phyloP scores from a whole-genome alignment of 1,140 invertebrate species.

The Heliconius hewitsoni region DNA sequence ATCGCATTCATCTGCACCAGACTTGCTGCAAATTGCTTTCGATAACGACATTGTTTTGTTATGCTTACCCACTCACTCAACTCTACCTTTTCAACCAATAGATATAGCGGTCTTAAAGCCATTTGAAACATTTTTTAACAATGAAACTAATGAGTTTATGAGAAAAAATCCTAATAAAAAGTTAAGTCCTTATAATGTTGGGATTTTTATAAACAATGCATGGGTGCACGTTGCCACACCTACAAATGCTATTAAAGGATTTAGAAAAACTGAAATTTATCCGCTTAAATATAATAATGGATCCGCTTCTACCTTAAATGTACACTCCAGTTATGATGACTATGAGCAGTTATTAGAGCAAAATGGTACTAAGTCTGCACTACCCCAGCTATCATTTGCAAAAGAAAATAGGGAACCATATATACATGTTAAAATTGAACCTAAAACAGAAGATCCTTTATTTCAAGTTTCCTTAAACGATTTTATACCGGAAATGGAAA shows the following conservation, averaged over 20 bases:
- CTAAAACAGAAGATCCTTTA: too few species aligned
- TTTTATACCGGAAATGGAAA: too few species aligned
- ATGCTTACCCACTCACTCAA: conserved; percentile 60
- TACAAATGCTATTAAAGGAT: conserved; percentile 45
- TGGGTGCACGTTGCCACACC: conserved; percentile 47
- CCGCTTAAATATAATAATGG: not conserved
- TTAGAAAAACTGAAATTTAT: conserved; percentile 48
- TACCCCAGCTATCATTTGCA: not conserved
- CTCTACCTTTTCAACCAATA: conserved; percentile 50
- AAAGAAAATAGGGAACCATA: not conserved
- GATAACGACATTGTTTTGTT: conserved; percentile 62
- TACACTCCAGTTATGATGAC: not conserved
- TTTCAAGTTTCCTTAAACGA: too few species aligned
- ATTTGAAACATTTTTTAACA: conserved; percentile 44
- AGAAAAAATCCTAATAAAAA: conserved; percentile 43
- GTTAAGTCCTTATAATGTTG: conserved; percentile 38
- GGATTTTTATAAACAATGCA: conserved; percentile 44
- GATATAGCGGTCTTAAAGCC: conserved; percentile 53
- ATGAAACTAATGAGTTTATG: conserved; percentile 47
- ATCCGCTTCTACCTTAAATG: not conserved
- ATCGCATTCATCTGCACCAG: conserved; percentile 51
- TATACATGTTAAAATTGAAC: not conserved
- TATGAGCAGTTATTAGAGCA: not conserved
- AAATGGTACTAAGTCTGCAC: not conserved
- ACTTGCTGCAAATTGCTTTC: conserved; percentile 53